Evolutionary conservation across 2,888 invertebrate genomes (phyloP).

Genomic region (Metallyticus violacea): DNA sequence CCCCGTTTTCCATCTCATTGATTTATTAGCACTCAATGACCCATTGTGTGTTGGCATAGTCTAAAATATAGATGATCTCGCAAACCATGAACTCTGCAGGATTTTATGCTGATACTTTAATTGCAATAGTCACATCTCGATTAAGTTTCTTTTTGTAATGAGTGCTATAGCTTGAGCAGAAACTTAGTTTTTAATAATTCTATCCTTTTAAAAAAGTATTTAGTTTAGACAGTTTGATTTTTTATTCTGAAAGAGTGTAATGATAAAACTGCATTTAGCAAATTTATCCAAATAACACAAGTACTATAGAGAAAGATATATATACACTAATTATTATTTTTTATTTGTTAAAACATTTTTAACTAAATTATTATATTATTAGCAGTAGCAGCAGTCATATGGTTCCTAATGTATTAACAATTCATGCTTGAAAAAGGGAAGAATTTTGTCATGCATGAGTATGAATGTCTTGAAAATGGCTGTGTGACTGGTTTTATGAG

Average conservation of each 20-base stretch:
- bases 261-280: constrained; percentile 27
- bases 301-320: constrained; percentile 12
- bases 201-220: not conserved
- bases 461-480: constrained; percentile 20
- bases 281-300: constrained; percentile 27
- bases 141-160: not conserved
- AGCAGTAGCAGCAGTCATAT: constrained; percentile 37
- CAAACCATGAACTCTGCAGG: constrained; percentile 13
- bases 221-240: constrained; percentile 35
- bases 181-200: not conserved
- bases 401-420: constrained; percentile 38
- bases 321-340: constrained; percentile 26
- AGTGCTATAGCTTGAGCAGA: not conserved
- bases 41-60: not conserved
- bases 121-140: not conserved
- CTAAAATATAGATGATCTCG: constrained; percentile 13
- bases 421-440: constrained; percentile 37
- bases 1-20: not conserved
- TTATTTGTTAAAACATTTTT: constrained; percentile 21
- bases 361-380: constrained; percentile 34
- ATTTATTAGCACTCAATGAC: not conserved
- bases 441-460: constrained; percentile 5
- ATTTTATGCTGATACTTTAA: constrained; percentile 3
- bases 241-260: not conserved
- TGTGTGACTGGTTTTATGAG: constrained; percentile 30